Conservation (phyloP, 1,140 invertebrate species). For the Vollenhovia emeryi region DNA sequence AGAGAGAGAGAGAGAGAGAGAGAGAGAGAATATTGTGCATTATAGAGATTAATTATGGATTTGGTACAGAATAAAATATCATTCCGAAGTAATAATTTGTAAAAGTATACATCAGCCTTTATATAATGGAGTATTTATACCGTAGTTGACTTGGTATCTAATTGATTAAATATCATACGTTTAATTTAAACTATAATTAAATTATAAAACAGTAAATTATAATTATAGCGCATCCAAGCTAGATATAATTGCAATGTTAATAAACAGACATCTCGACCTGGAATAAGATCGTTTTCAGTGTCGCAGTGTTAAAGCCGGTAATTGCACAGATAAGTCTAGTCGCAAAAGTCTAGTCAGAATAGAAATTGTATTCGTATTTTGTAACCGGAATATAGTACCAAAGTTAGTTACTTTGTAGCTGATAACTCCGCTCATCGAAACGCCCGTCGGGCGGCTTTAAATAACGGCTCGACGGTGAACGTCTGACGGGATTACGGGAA, state of each 20-base stretch:
- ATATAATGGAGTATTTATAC: neutral
- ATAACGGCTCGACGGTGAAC: slow-evolving; percentile 59
- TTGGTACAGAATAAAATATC: neutral
- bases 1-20: neutral
- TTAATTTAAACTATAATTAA: slow-evolving; percentile 30
- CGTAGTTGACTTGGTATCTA: neutral
- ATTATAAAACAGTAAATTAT: too few relatives aligned
- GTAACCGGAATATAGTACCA: neutral
- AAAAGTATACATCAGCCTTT: neutral
- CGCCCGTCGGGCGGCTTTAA: slow-evolving; percentile 47
- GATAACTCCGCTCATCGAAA: slow-evolving; percentile 35
- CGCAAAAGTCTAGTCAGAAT: too few relatives aligned
- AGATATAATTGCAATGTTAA: too few relatives aligned
- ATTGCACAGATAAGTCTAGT: too few relatives aligned
- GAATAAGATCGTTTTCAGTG: too few relatives aligned
- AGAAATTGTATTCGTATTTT: slow-evolving; percentile 13
- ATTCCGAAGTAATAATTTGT: neutral
- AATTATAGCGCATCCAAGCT: too few relatives aligned
- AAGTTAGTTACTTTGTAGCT: slow-evolving; percentile 15
- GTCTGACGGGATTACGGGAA: slow-evolving; percentile 75
- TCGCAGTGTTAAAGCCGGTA: too few relatives aligned
- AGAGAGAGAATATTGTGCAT: neutral
- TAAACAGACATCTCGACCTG: too few relatives aligned
- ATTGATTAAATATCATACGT: neutral
- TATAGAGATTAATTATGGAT: neutral